Percentiles rank a stretch among this genome's conserved stretches.
Conservation (phyloP, 2,797 vertebrate genomes). For the Sphaeramia orbicularis region DNA sequence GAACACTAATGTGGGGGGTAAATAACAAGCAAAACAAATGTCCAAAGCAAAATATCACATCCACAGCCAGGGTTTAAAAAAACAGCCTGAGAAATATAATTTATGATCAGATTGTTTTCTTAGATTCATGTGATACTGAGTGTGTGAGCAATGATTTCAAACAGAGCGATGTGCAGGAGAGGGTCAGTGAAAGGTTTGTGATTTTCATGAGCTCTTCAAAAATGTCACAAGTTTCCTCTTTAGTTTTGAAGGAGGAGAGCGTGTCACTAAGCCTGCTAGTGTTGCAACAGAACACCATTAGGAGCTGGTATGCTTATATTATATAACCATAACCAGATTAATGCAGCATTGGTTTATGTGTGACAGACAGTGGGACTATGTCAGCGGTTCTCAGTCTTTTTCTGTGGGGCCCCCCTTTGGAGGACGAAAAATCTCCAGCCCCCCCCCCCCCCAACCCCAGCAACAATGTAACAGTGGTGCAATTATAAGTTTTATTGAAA, state of each 20-base stretch:
- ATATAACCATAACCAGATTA: constrained; percentile 58
- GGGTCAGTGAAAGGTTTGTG: constrained; percentile 1
- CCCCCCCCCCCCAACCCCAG: too few species aligned
- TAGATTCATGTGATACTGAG: neutral
- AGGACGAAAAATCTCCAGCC: too few species aligned
- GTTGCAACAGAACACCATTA: constrained; percentile 33
- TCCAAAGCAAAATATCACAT: neutral
- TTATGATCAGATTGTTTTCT: neutral
- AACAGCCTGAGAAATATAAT: too few species aligned
- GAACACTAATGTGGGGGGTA: neutral
- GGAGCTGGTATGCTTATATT: constrained; percentile 41
- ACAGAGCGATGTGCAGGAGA: constrained; percentile 9
- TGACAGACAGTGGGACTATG: neutral
- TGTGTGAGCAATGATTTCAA: neutral
- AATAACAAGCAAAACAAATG: neutral
- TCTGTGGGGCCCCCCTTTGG: too few species aligned
- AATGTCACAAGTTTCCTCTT: constrained; percentile 51
- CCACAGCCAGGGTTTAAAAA: neutral
- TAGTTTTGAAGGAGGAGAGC: constrained; percentile 34
- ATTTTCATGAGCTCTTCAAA: constrained; percentile 30
- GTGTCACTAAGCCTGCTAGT: constrained; percentile 40
- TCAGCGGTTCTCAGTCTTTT: too few species aligned
- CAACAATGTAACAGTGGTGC: too few species aligned
- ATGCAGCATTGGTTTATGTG: constrained; percentile 23
- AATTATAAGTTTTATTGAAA: too few species aligned